Base-by-base conservation (phyloP, 2,113 vertebrate genomes). In the Rhinoptilus africanus region DNA sequence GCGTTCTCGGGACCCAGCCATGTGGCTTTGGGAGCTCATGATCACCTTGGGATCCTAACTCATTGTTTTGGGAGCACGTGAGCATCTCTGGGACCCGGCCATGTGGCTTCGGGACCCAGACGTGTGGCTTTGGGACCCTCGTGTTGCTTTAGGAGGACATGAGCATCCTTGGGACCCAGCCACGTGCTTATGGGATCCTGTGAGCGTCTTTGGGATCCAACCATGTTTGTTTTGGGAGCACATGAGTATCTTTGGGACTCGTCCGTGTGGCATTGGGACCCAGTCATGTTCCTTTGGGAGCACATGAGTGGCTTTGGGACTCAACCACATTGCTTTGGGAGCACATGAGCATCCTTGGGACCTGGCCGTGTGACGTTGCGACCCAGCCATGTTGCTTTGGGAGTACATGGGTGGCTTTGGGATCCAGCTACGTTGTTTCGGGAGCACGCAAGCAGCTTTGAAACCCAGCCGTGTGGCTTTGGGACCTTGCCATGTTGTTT, bases 311-410 rank as follows among this genome's bases (percentile, higher is more conserved):
- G 9, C 56, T 10, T 1, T 71, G 19, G 54, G 39, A 35, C 2
- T 3, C 3, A 2, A 7, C 8, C 4, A 0, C 1, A 2, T 17
- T 6, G 37, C 4, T 41, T 17, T 23, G 6, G 26, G 50, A 35
- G 30, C 3, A 6, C 12, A 1, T 11, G 12, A 27, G 32, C 9
- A 2, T 8, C 32, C 28, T 20, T 60, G 26, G 20, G 26, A 12
- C 30, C 12, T 3, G 5, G 32, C 8, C 7, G 1, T 4, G 41
- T 66, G 27, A 12, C 39, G 32, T n/a, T 48, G 66, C 32, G 66
- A 37, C 34, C 17, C 8, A 2, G 2, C 17, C 19, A 6, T 5
- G 4, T 60, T 3, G 11, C 21, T 37, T 30, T 53, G n/a, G 27
- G 19, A 21, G 26, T 9, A 7, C 19, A 2, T 53, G n/a, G 11